phyloP scores from a whole-genome alignment of 2,888 invertebrate genomes.

The Synergus umbraculus region DNA sequence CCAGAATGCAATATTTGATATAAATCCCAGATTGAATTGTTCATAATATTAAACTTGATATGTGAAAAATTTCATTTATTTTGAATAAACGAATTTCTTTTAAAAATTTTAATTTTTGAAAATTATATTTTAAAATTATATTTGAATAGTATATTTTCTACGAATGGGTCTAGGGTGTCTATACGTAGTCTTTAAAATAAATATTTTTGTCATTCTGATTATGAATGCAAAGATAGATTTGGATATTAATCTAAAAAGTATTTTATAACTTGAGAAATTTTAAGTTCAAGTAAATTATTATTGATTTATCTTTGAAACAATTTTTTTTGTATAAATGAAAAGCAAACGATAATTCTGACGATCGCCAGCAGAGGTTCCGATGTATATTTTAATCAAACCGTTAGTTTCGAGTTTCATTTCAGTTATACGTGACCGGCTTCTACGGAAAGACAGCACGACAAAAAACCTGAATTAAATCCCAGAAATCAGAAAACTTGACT shows the following conservation, averaged over 20 bases:
- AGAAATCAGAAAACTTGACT: background rate
- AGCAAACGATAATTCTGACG: background rate
- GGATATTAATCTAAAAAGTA: background rate
- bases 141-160: too few relatives aligned
- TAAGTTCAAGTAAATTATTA: background rate
- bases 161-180: too few relatives aligned
- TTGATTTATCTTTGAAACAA: background rate
- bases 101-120: too few relatives aligned
- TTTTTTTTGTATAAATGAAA: background rate
- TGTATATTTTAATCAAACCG: conserved; percentile 2
- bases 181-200: too few relatives aligned
- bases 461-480: conserved; percentile 2
- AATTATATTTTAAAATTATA: too few relatives aligned
- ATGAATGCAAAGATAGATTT: background rate
- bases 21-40: too few relatives aligned
- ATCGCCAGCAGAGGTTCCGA: background rate
- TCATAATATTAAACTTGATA: too few relatives aligned
- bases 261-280: background rate
- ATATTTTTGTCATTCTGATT: background rate
- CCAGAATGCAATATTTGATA: too few relatives aligned
- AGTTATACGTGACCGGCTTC: background rate
- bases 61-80: too few relatives aligned
- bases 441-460: background rate
- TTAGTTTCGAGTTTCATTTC: background rate
- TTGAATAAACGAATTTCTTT: too few relatives aligned